phyloP scores from a whole-genome alignment of 2,113 vertebrate genomes.

The Pagrus major region DNA sequence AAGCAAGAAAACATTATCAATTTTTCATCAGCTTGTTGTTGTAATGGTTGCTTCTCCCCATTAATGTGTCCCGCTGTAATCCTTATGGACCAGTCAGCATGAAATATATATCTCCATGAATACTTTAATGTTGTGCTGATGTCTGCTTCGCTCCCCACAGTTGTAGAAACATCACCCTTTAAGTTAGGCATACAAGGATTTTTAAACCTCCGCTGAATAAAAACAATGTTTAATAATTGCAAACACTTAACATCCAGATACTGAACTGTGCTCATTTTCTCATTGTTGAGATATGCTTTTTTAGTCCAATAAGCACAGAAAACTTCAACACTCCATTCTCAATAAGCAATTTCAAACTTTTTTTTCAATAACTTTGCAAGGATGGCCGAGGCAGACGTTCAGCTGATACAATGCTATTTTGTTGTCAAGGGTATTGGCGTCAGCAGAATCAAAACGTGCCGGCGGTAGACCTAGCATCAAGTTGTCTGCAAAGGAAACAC shows the following conservation, averaged over 20 bases:
- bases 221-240: constrained; percentile 18
- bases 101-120: constrained; percentile 87
- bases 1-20: constrained; percentile 81
- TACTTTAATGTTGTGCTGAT: constrained; percentile 80
- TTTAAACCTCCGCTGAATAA: constrained; percentile 16
- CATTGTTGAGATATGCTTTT: neutral
- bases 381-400: constrained; percentile 83
- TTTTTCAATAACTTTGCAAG: constrained; percentile 82
- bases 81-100: constrained; percentile 86
- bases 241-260: constrained; percentile 15
- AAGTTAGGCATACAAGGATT: constrained; percentile 35
- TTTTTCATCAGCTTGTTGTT: constrained; percentile 85
- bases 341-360: constrained; percentile 62
- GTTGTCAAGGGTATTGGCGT: constrained; percentile 95
- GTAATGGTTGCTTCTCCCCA: constrained; percentile 83
- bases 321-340: constrained; percentile 48
- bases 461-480: constrained; percentile 88
- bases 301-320: constrained; percentile 64
- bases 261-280: neutral
- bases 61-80: constrained; percentile 85
- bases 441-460: constrained; percentile 93
- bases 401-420: constrained; percentile 92
- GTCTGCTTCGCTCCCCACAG: constrained; percentile 38
- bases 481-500: constrained; percentile 93
- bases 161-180: constrained; percentile 41